Base-by-base conservation (phyloP, 1,140 invertebrate genomes). In the Drosophila ananassae region DNA sequence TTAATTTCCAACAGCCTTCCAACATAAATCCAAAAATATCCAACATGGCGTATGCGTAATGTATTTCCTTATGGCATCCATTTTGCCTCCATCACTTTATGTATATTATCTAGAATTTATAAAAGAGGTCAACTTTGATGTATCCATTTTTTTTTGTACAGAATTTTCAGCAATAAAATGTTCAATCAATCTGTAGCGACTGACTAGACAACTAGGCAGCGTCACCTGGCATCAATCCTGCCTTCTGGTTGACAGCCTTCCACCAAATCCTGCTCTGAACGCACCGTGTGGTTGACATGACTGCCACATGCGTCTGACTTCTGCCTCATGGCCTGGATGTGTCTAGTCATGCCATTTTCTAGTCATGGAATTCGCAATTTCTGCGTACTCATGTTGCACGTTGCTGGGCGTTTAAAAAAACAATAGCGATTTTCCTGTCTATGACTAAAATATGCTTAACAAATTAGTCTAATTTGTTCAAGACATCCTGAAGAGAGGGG, bases 141-240 rank as follows among this genome's bases (percentile, higher is more conserved):
- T 32, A 32, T 32, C 17, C 3, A 12, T 13, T 17, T 63, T 25
- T 25, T 66, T 51, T 46, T 21, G 52, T 39, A 32, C 46, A 34
- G 28, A 60, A 60, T 22, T 60, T 37, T 21, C 17, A 8, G 9
- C 39, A 67, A 64, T 53, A 25, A 53, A 64, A 67, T 64, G 28
- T 64, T 46, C 60, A 67, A 64, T 67, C 48, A 67, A 64, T 67
- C 47, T 64, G 47, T 34, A 64, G 8, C 28, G 10, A 51, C n/a
- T 30, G 25, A 50, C 58, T 32, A 62, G 63, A 39, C 47, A 67
- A 28, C 47, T 44, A 60, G 34, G 52, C 47, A 22, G 46, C 32
- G 63, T 67, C 63, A 52, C 28, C 24, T 22, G 22, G 25, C 34
- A 53, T 52, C 34, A 64, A 67, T 64, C 37, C 60, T 21, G 47